Evolutionary conservation across 2,113 vertebrate genomes (phyloP).

Genomic region (Arvicanthis niloticus): DNA sequence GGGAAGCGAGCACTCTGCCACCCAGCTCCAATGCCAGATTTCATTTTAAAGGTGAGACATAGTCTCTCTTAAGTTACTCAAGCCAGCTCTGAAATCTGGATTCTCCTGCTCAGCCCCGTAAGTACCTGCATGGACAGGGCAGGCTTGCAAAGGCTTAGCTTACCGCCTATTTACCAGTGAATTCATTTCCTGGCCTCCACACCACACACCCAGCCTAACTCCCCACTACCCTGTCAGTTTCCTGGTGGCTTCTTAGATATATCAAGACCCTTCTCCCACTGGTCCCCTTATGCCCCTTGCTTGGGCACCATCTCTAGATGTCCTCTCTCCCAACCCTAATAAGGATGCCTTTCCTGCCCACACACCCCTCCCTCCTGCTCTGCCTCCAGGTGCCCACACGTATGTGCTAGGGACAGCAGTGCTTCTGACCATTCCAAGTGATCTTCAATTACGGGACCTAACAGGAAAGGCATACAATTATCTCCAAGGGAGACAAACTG

Average conservation of each 20-base stretch:
- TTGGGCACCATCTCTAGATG: background rate
- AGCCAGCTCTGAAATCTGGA: background rate
- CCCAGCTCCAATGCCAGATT: background rate
- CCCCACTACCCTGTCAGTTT: background rate
- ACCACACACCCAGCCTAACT: background rate
- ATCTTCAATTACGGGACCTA: background rate
- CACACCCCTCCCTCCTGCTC: background rate
- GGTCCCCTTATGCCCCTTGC: background rate
- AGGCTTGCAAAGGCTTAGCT: background rate
- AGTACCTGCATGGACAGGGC: background rate
- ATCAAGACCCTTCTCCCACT: background rate
- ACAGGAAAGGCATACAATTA: background rate
- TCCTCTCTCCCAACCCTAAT: background rate
- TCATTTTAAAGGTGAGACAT: background rate
- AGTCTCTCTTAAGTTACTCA: background rate
- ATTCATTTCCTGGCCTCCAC: background rate
- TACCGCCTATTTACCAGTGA: background rate
- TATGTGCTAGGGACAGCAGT: background rate
- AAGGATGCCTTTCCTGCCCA: background rate
- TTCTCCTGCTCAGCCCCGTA: background rate
- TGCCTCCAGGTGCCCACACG: background rate
- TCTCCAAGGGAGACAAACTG: background rate
- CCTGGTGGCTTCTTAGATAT: background rate
- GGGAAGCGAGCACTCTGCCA: background rate
- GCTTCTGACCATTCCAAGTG: background rate